A percentile compares a stretch with the other conserved stretches of the same genome.
Conservation (phyloP, 2,797 vertebrate species). For the Sphenopsis melanotis region DNA sequence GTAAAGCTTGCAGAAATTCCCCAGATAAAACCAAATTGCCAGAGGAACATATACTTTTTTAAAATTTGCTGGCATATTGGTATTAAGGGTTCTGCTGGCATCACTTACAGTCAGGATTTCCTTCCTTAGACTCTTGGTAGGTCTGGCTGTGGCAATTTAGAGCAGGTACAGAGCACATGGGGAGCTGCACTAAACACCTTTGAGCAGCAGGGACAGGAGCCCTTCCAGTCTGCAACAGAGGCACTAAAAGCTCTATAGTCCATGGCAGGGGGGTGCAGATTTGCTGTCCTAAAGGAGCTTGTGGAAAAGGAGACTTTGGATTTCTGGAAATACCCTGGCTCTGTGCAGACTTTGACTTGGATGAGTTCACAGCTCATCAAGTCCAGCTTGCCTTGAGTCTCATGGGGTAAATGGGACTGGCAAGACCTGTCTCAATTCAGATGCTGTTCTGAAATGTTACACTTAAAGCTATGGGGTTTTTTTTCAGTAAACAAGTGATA, state of each 20-base stretch:
- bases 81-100: neutral
- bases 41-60: neutral
- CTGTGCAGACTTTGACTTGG: neutral
- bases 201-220: neutral
- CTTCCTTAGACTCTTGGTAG: neutral
- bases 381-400: neutral
- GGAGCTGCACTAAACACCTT: neutral
- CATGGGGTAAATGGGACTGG: neutral
- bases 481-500: neutral
- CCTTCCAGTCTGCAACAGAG: neutral
- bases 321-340: neutral
- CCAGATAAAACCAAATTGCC: neutral
- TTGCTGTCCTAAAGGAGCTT: neutral
- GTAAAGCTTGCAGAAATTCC: neutral
- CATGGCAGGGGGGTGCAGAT: neutral
- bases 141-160: neutral
- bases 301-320: neutral
- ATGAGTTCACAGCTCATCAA: neutral
- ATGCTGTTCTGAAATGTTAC: neutral
- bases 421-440: neutral
- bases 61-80: rapidly evolving
- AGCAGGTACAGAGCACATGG: neutral
- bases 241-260: neutral
- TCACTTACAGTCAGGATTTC: neutral
- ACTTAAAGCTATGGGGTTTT: neutral